Percentiles rank a stretch among this genome's conserved stretches.
Evolutionary conservation across 1,140 invertebrate genomes (phyloP).

Genomic region (Caenorhabditis briggsae): DNA sequence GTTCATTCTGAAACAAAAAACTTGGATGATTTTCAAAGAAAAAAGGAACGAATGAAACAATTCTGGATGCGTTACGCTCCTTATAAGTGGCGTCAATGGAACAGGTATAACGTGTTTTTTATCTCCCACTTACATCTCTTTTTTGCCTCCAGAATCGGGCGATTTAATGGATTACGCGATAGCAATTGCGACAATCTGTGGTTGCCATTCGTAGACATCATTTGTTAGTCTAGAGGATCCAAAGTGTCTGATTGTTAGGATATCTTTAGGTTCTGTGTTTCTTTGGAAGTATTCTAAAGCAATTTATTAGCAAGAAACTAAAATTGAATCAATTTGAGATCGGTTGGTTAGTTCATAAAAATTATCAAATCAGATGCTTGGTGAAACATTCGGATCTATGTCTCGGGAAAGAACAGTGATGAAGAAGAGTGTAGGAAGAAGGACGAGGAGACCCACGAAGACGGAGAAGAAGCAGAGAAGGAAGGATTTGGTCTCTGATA

Average conservation of each 20-base stretch:
- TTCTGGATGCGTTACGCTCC: constrained; percentile 16
- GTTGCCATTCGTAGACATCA: neutral
- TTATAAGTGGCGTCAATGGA: neutral
- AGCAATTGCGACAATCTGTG: constrained; percentile 19
- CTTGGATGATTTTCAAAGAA: neutral
- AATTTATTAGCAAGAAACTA: too few relatives aligned
- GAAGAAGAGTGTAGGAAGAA: constrained; percentile 34
- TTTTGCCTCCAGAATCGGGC: neutral
- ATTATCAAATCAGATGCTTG: neutral
- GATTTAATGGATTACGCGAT: constrained; percentile 52
- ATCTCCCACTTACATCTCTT: neutral
- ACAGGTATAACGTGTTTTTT: constrained; percentile 49
- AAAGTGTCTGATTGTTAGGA: too few relatives aligned
- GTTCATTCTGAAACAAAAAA: constrained; percentile 29
- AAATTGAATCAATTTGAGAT: too few relatives aligned
- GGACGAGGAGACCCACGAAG: constrained; percentile 18
- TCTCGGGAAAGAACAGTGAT: constrained; percentile 30
- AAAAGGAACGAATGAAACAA: neutral
- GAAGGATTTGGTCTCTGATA: constrained; percentile 35
- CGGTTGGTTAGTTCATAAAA: neutral
- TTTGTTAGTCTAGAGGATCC: neutral
- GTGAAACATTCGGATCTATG: constrained; percentile 13
- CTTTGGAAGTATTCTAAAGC: too few relatives aligned
- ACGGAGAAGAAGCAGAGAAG: constrained; percentile 42
- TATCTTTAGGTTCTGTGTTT: too few relatives aligned